Conservation (phyloP, 2,888 invertebrate species). For the Odontomyia ornata region DNA sequence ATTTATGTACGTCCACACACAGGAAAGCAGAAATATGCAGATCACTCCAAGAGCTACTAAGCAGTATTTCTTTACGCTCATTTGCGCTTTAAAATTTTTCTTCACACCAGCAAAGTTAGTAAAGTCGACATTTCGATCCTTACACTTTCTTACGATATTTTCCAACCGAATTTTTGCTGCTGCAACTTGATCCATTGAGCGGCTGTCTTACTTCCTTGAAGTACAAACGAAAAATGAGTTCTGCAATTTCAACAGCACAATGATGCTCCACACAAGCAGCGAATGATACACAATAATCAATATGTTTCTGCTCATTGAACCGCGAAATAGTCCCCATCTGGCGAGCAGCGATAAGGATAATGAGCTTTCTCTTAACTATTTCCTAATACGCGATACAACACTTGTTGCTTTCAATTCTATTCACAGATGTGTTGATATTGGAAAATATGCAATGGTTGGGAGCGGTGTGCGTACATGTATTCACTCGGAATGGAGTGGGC, state of each 20-base stretch:
- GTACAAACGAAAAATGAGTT: not conserved
- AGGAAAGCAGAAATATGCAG: not conserved
- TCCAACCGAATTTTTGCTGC: constrained; percentile 21
- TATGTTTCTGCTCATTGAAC: constrained; percentile 30
- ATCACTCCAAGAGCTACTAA: not conserved
- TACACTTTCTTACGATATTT: constrained; percentile 44
- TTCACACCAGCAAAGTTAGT: constrained; percentile 35
- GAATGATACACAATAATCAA: not conserved
- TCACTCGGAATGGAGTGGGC: constrained; percentile 83
- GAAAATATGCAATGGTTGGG: constrained; percentile 86
- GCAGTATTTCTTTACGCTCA: not conserved
- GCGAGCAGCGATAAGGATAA: constrained; percentile 36
- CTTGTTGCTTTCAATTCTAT: not conserved
- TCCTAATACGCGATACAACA: not conserved
- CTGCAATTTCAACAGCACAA: not conserved
- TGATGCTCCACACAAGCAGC: not conserved
- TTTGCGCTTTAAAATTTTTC: not conserved
- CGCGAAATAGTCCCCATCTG: constrained; percentile 37
- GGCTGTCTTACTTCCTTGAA: constrained; percentile 2
- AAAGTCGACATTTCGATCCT: constrained; percentile 36
- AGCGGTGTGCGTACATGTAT: constrained; percentile 76
- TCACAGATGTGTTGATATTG: constrained; percentile 80
- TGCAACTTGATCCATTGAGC: constrained; percentile 22
- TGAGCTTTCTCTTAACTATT: not conserved
- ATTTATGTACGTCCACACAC: constrained; percentile 31